Evolutionary conservation across 2,888 invertebrate genomes (phyloP), one percentile per base, ranked within the genome.

Genomic region (Phortica okadai): DNA sequence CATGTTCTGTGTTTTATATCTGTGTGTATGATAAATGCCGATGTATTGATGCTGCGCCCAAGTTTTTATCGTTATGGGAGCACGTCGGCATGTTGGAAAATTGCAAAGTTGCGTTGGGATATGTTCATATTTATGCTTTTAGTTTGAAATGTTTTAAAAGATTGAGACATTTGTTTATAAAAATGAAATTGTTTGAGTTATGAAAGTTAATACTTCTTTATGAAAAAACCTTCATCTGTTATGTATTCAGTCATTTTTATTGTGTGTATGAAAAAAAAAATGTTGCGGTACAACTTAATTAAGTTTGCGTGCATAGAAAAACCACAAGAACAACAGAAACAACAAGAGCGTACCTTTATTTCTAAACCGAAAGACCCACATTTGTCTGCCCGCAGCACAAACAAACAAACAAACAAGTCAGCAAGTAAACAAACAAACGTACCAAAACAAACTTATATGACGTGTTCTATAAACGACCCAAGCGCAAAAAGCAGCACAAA

Each of bases 311-410:
- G 56, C 54, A 58, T 11, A 62, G n/a, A 62, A 10, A 70, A 72
- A 67, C 56, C 78, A 76, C 77, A 81, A 81, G 76, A 74, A 64
- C 56, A 69, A 77, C 59, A 72, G 11, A 62, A 14, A 45, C 11
- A 25, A 56, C 70, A 25, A 72, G 14, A 56, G 41, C 72, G 76
- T 84, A 84, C 82, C 87, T 84, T 81, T 83, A 79, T 76, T 78
- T 79, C 84, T 81, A 76, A 78, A 80, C 84, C 82, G 80, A 81
- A 82, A 80, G 77, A 82, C 79, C 82, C 82, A 86, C 84, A 87
- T 86, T 76, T 81, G 79, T 69, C 58, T 81, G 86, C 82, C 54
- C 75, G 41, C 78, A 76, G 73, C 25, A 74, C 10, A 67, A 74
- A 44, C 33, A 64, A 62, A 66, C 74, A 54, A 59, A 16, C 16